Evolutionary conservation across 2,888 invertebrate species (phyloP).

Genomic region (Latrodectus hesperus): DNA sequence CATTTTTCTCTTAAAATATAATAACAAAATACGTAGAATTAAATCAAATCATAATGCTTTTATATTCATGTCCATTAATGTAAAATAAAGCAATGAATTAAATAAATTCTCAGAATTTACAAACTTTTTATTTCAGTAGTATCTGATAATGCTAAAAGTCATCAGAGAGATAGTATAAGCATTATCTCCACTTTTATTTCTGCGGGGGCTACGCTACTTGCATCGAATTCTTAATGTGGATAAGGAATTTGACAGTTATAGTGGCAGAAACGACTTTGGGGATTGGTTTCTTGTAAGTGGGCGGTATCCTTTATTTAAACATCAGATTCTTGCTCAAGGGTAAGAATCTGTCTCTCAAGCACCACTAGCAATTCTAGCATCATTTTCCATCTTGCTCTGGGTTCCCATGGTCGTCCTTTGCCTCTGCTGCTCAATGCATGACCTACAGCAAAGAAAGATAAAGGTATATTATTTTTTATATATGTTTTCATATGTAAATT

Average conservation of each 20-base stretch:
- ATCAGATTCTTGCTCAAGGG: too few species aligned
- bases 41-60: too few species aligned
- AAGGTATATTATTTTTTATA: conserved; percentile 12
- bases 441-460: conserved; percentile 27
- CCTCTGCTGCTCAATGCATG: conserved; percentile 3
- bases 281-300: conserved; percentile 48
- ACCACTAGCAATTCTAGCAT: too few species aligned
- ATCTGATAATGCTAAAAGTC: not conserved
- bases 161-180: not conserved
- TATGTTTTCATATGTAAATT: too few species aligned
- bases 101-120: too few species aligned
- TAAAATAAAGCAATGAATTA: too few species aligned
- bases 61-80: too few species aligned
- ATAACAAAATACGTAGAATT: too few species aligned
- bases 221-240: conserved; percentile 56
- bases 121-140: too few species aligned
- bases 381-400: too few species aligned
- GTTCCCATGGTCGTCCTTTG: conserved; percentile 43
- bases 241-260: conserved; percentile 14
- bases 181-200: conserved; percentile 33
- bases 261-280: conserved; percentile 4
- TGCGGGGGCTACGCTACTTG: conserved; percentile 41
- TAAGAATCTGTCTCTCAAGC: too few species aligned
- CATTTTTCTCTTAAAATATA: too few species aligned
- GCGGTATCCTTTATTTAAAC: conserved; percentile 8